Evolutionary conservation across 2,797 vertebrate species (phyloP), one percentile per base, ranked within the genome.

Genomic region (Myotis vivesi): DNA sequence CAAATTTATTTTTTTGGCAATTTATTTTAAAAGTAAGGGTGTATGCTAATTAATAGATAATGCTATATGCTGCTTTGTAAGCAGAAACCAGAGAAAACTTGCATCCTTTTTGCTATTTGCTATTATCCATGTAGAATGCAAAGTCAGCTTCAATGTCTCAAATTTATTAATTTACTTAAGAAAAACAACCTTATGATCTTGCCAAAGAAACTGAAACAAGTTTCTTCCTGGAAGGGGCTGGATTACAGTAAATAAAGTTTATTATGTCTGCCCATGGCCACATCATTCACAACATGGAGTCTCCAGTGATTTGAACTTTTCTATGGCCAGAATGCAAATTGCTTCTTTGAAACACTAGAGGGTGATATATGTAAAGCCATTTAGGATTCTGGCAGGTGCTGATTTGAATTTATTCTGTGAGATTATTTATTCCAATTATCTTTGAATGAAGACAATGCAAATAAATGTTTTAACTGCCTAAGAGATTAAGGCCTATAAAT

Each of bases 341-440:
- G 87, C 94, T 92, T 19, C 57, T 77, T 97, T 96, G 69, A 95
- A 97, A 96, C 97, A 92, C 96, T 97, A 97, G 97, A 97, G 96
- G 97, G 97, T 96, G 94, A 93, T 96, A 77, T 96, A 53, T 82
- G 87, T 97, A 97, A 98, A 97, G 96, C 28, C 89, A 96, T 83
- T 92, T 82, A 89, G 22, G 30, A 71, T 28, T 1, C 0, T 3
- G 8, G 51, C 46, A 51, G 16, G 7, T 73, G 1, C 38, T 20
- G 66, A 93, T 8, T 86, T 0, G 41, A 85, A 83, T 73, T 49
- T 88, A 76, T 95, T 91, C 49, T 95, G 15, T 86, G 89, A 62
- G 62, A 77, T 88, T 90, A 80, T 92, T 95, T 53, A 95, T 89
- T 5, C 1, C 23, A 59, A 36, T 89, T 95, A 87, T 22, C 44